Percentiles rank a stretch among this genome's conserved stretches.
Conservation (phyloP, 2,797 vertebrate species). For the Aplochiton taeniatus region DNA sequence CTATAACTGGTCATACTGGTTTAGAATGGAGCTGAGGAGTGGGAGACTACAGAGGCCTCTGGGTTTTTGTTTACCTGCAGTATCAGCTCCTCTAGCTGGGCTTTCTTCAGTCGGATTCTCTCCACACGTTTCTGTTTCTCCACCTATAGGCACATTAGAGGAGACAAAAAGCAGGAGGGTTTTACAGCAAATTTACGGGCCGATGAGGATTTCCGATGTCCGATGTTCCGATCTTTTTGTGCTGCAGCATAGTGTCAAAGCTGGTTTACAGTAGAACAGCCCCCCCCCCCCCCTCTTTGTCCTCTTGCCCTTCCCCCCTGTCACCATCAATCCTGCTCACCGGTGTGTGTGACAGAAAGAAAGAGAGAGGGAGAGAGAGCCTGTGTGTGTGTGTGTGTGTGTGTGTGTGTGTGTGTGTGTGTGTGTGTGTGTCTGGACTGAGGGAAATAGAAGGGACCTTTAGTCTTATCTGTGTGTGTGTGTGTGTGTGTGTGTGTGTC, state of each 20-base stretch:
- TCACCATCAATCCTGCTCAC: background rate
- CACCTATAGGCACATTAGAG: constrained; percentile 67
- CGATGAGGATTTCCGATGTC: no score
- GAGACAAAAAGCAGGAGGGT: background rate
- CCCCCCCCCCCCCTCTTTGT: background rate
- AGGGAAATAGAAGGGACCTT: constrained; percentile 3
- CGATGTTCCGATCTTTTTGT: no score
- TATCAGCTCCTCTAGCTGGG: constrained; percentile 84
- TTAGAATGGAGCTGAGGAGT: no score
- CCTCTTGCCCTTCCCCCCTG: background rate
- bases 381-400: constrained; percentile 4
- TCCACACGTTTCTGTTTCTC: constrained; percentile 87
- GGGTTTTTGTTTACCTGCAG: constrained; percentile 83
- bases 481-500: no score
- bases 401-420: constrained; percentile 5
- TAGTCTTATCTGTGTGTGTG: no score
- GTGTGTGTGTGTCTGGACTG: background rate
- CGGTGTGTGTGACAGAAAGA: background rate
- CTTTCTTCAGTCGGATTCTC: constrained; percentile 84
- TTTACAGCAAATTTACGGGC: background rate
- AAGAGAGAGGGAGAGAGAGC: no score
- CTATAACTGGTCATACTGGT: no score
- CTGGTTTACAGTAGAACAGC: background rate
- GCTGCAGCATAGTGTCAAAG: background rate
- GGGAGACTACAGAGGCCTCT: no score